Conservation (phyloP, 1,140 invertebrate genomes). For the Cheumatopsyche charites region DNA sequence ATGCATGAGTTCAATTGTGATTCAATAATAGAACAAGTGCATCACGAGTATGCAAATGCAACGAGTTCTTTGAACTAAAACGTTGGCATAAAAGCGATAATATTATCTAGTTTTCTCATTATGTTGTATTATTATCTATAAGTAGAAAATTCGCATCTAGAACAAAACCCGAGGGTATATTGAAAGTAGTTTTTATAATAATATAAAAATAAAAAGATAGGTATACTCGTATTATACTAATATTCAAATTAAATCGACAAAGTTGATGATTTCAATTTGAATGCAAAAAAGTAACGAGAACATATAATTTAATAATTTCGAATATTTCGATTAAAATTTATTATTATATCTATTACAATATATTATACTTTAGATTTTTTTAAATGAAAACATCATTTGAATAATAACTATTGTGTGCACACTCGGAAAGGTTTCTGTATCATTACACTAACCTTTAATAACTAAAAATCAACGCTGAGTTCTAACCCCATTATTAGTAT, state of each 20-base stretch:
- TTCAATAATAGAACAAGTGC: background rate
- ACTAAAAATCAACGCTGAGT: no score
- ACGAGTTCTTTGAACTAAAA: background rate
- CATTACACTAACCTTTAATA: no score
- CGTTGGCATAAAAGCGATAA: background rate
- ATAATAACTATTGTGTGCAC: no score
- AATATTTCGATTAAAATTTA: no score
- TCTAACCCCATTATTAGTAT: no score
- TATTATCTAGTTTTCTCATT: slow-evolving; percentile 1
- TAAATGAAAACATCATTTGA: no score
- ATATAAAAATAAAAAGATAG: background rate
- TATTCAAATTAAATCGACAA: background rate
- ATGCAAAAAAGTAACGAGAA: slow-evolving; percentile 2
- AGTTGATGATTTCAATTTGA: background rate
- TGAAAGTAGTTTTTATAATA: slow-evolving; percentile 1
- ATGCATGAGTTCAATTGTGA: no score
- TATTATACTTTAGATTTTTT: no score
- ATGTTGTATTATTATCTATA: background rate
- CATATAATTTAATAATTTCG: no score
- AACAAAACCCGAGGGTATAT: background rate
- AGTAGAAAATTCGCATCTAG: background rate
- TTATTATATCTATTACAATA: no score
- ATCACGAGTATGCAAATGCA: background rate
- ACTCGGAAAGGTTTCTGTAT: no score
- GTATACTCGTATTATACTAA: slow-evolving; percentile 6